Base-by-base conservation (phyloP, 2,113 vertebrate genomes). In the Vimba vimba region DNA sequence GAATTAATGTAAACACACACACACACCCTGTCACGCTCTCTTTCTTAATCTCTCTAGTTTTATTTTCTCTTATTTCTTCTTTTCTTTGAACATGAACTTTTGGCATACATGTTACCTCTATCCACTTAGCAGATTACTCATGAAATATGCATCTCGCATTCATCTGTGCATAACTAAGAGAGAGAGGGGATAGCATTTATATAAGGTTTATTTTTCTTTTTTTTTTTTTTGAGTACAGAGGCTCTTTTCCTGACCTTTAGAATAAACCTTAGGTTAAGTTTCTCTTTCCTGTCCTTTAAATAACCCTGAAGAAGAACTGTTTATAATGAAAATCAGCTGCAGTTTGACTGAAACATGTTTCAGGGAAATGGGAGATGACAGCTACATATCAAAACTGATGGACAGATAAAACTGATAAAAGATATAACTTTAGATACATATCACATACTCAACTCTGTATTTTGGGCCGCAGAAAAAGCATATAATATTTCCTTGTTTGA, bases 61-160 rank as follows among this genome's bases (percentile, higher is more conserved):
- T 43, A 11, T 84, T 47, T 76, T 47, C 50, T 68, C 11, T 25
- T 33, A 33, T 33, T 33, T 33, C 33, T 33, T 33, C 10, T 62
- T 68, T 74, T 33, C n/a, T 69, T 79, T n/a, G 47, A 21, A 21
- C 59, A 6, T 47, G n/a, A 45, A 50, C 13, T 30, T 64, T 15
- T 62, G 57, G 5, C 36, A 39, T 39, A 36, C 79, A 52, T 9
- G 45, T 33, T 23, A 30, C 43, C 33, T 47, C 59, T 80, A 4
- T 21, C 21, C 62, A 79, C 8, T 79, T 59, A 79, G 30, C 75
- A 85, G 76, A 45, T 71, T 69, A 52, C 83, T 64, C 57, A 50
- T 84, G 52, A 84, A 84, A 84, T 47, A 84, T 84, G 39, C 71
- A 84, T 64, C n/a, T 62, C 36, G n/a, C 19, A 33, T 52, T 50